Base-by-base conservation (phyloP, 2,888 invertebrate genomes). In the Tetrapedia diversipes region DNA sequence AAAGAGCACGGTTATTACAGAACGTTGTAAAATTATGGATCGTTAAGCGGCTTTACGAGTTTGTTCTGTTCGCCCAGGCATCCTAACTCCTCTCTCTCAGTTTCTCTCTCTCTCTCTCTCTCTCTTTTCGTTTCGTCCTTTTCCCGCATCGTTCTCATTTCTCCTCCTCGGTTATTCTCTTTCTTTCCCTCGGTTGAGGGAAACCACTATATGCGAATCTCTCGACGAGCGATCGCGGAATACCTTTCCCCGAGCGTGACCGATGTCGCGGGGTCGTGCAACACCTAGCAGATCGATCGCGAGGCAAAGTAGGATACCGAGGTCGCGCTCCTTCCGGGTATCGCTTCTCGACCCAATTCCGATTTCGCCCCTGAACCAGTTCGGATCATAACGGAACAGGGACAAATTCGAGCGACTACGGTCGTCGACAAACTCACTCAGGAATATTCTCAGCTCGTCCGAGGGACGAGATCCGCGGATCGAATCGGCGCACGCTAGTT, bases 31-130 rank as follows among this genome's bases (percentile, higher is more conserved):
- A 90, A 90, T 90, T 89, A 89, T 89, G 87, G 88, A 87, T 89
- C 89, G 90, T 90, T 90, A 89, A 89, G 86, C 84, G 82, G 85
- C 84, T 90, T 90, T 89, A 89, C 88, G 89, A 90, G 89, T 90
- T 89, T 89, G 86, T 87, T 89, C 87, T 87, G 87, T 86, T 86
- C 85, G 80, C 72, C 67, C 68, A 66, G 80, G 75, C 81, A 79
- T 84, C 80, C 84, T 77, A 64, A 79, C 77, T n/a, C n/a, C n/a
- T n/a, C n/a, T 83, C 82, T 68, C 80, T 85, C 78, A 64, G 79
- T 78, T n/a, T n/a, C n/a, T n/a, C n/a, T 83, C 82, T 68, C 54
- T 65, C 65, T 60, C 47, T n/a, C 72, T 67, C 74, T 79, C 79
- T 45, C 57, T 53, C 65, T 57, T 49, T 27, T 60, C n/a, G n/a